Evolutionary conservation across 2,888 invertebrate species (phyloP), one percentile per base, ranked within the genome.

Genomic region (Phoenoteleia sp.): DNA sequence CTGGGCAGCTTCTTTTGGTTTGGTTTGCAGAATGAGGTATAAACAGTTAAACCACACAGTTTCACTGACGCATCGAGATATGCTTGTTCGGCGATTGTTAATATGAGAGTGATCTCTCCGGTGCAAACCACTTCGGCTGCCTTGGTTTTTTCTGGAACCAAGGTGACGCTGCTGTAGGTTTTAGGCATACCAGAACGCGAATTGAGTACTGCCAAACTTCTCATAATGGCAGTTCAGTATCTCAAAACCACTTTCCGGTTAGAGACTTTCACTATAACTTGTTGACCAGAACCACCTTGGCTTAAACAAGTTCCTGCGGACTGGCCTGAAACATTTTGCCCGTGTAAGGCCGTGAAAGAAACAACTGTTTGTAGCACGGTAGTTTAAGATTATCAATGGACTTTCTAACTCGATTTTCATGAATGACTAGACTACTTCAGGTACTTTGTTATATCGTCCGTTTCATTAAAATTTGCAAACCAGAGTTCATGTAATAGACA

Each of bases 261-360:
- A n/a, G n/a, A n/a, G n/a, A n/a, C n/a, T n/a, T n/a, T n/a, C n/a
- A n/a, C n/a, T n/a, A n/a, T n/a, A n/a, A 9, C 23, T 29, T 64
- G 64, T 15, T 64, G 56, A 33, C n/a, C n/a, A 7, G 62, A 45
- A 13, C 62, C 62, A 2, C 1, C 23, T 3, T 62, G 62, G 62
- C 39, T 60, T 1, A 6, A 0, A 39, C 23, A 13, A 21, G 1
- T 19, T 1, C n/a, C 21, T 13, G 60, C 3, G 13, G 13, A 39
- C 3, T 60, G 60, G 60, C 60, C 60, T 39, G 1, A 27, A 17
- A 11, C 58, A 36, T 25, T 33, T n/a, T n/a, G n/a, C n/a, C n/a
- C n/a, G n/a, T n/a, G n/a, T n/a, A n/a, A 29, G 9, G 29, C 29
- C 9, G 29, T 29, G 9, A 9, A 29, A 29, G 5, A 29, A 9